These are phyloP conservation scores for Myiothlypis coronata DNA, from an alignment of 2,797 vertebrate genomes.

Conservation along the genomic window DNA sequence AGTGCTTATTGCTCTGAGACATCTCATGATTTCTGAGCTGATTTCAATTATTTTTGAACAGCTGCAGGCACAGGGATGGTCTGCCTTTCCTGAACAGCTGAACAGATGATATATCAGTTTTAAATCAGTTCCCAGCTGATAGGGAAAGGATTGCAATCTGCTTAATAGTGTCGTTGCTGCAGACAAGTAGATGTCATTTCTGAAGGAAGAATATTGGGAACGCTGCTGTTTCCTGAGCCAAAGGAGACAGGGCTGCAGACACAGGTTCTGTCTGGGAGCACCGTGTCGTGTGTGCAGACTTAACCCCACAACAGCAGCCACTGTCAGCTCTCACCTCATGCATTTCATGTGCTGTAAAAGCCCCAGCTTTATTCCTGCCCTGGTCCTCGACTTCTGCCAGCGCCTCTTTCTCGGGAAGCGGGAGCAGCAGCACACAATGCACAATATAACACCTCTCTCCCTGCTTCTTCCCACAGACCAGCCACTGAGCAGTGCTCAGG, in stretches of 20 bases:
- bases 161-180: background rate
- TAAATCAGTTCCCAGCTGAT: background rate
- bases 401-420: background rate
- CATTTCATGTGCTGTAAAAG: background rate
- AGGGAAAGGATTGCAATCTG: background rate
- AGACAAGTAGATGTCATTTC: background rate
- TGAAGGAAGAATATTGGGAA: background rate
- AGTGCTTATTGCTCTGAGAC: background rate
- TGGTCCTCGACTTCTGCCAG: background rate
- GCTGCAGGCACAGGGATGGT: background rate
- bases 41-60: background rate
- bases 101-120: background rate
- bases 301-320: background rate
- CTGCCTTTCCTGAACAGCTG: background rate
- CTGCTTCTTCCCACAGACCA: conserved; percentile 42
- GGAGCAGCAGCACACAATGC: conserved; percentile 34
- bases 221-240: background rate
- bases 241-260: background rate
- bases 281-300: fast-evolving
- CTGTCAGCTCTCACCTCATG: background rate
- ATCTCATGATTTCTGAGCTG: background rate
- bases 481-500: conserved; percentile 17
- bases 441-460: background rate
- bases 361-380: background rate
- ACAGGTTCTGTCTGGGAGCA: fast-evolving